Evolutionary conservation across 2,113 vertebrate species (phyloP).

Genomic region (Oenanthe melanoleuca): DNA sequence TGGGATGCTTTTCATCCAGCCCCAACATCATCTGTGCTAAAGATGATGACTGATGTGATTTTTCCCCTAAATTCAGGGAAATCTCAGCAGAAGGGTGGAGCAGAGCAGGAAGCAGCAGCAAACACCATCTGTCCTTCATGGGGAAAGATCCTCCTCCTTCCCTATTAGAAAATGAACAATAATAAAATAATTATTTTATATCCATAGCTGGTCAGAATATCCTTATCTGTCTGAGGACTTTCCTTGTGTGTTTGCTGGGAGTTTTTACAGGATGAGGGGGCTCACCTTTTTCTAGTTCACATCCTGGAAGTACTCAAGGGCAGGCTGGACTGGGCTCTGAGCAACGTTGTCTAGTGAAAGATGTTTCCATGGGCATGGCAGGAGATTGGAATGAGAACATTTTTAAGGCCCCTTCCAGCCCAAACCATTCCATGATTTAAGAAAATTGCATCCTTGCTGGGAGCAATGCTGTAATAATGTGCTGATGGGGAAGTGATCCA

Average conservation of each 20-base stretch:
- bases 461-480: neutral
- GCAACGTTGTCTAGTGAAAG: neutral
- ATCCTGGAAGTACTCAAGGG: neutral
- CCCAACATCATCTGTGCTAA: neutral
- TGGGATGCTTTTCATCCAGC: neutral
- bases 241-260: neutral
- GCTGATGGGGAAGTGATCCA: neutral
- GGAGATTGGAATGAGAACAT: neutral
- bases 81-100: neutral
- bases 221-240: neutral
- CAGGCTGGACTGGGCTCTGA: neutral
- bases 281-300: neutral
- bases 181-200: neutral
- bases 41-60: neutral
- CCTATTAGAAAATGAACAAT: neutral
- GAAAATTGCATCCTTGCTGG: neutral
- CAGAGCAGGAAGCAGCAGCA: neutral
- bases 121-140: accelerated
- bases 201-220: neutral
- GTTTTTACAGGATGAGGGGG: neutral
- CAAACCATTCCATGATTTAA: neutral
- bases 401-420: neutral
- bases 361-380: neutral
- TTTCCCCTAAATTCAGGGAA: neutral
- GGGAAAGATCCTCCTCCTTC: neutral